Percentiles rank a stretch among this genome's conserved stretches.
These are phyloP conservation scores for Neopipo cinnamomea DNA, from an alignment of 2,113 vertebrate species.

Conservation along the genomic window DNA sequence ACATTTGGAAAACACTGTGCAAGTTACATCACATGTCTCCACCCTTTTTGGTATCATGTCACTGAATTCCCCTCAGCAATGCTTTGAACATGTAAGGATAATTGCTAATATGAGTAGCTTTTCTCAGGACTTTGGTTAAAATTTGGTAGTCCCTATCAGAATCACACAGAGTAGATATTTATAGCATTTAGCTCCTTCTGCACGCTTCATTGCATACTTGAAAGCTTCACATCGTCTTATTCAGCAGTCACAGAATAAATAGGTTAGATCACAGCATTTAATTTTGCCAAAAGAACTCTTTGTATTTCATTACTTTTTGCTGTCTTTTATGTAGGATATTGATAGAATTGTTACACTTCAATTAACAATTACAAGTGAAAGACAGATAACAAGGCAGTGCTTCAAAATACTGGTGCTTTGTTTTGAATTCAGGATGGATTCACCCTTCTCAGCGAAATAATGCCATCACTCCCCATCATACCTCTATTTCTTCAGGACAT, in stretches of 20 bases:
- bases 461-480: background rate
- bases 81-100: background rate
- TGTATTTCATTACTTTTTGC: background rate
- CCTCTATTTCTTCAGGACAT: background rate
- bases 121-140: constrained; percentile 5
- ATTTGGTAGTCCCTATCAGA: background rate
- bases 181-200: constrained; percentile 9
- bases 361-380: constrained; percentile 16
- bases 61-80: background rate
- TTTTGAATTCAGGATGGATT: background rate
- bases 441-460: background rate
- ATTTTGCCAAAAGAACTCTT: constrained; percentile 24
- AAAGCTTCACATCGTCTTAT: constrained; percentile 26
- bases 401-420: background rate
- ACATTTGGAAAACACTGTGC: background rate
- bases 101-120: background rate
- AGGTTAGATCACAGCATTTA: constrained; percentile 36
- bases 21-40: background rate
- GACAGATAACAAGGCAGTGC: background rate
- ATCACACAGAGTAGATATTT: background rate
- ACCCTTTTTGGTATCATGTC: background rate
- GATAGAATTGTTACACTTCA: background rate
- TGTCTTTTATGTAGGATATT: background rate
- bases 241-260: constrained; percentile 50
- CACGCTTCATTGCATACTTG: background rate